Percentiles rank a stretch among this genome's conserved stretches.
These are phyloP conservation scores for Choloepus didactylus DNA, from an alignment of 2,797 vertebrate species.

Conservation along the genomic window DNA sequence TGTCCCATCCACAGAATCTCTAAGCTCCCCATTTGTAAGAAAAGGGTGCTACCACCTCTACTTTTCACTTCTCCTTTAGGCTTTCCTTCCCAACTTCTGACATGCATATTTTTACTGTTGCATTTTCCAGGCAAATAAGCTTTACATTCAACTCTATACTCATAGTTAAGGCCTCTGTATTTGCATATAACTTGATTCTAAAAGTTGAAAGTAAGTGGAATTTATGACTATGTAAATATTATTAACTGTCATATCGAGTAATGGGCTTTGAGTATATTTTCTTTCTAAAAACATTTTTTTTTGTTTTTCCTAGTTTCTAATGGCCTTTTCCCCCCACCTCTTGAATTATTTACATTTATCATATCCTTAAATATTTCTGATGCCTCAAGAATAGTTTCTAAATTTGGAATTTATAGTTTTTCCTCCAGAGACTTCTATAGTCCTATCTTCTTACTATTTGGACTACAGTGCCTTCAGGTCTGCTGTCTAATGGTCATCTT, in stretches of 20 bases:
- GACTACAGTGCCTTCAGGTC: background rate
- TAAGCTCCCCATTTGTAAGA: background rate
- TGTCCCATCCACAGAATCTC: background rate
- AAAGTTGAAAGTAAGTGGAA: background rate
- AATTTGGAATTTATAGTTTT: background rate
- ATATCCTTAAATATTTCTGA: background rate
- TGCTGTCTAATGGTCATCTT: background rate
- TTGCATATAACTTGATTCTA: background rate
- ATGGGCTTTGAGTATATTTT: background rate
- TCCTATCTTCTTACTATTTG: background rate
- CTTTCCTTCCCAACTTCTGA: background rate
- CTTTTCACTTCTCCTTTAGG: background rate
- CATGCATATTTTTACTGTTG: background rate
- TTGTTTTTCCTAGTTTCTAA: background rate
- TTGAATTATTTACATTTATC: background rate
- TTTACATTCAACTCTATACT: background rate
- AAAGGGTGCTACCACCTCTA: background rate
- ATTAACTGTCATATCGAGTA: background rate
- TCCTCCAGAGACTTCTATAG: background rate
- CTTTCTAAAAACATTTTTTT: background rate
- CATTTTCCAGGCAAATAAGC: background rate
- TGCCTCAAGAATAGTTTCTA: background rate
- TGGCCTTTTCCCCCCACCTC: background rate
- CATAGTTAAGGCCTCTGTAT: background rate
- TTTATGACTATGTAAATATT: background rate